Evolutionary conservation across 2,888 invertebrate genomes (phyloP).

Genomic region (Aphodius granarius): DNA sequence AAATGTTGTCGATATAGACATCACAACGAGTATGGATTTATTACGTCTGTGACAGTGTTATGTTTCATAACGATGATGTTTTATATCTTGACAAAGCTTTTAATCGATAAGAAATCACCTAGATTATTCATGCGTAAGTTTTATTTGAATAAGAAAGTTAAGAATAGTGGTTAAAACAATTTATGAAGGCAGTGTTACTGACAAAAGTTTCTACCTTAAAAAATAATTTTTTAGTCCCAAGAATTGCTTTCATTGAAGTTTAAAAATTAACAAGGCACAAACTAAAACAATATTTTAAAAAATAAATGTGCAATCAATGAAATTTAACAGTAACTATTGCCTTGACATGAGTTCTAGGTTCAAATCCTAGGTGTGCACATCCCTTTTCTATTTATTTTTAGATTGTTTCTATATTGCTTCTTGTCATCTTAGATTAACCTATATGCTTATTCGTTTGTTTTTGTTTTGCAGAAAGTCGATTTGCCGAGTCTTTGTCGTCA

Average conservation of each 20-base stretch:
- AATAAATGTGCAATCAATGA: too few species aligned
- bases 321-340: too few species aligned
- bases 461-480: constrained; percentile 46
- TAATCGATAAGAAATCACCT: constrained; percentile 44
- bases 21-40: constrained; percentile 61
- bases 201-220: too few species aligned
- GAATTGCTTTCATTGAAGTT: too few species aligned
- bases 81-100: constrained; percentile 60
- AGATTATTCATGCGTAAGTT: constrained; percentile 50
- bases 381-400: constrained; percentile 1
- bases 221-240: too few species aligned
- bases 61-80: constrained; percentile 60
- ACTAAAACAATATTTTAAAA: too few species aligned
- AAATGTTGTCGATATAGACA: constrained; percentile 61
- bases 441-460: constrained; percentile 26
- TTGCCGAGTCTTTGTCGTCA: constrained; percentile 44
- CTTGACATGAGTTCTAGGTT: too few species aligned
- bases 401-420: not conserved
- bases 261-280: too few species aligned
- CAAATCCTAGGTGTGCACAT: too few species aligned
- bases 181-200: too few species aligned
- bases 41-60: constrained; percentile 58
- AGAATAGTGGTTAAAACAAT: too few species aligned
- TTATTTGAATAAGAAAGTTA: too few species aligned
- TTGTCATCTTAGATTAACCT: constrained; percentile 5